Evolutionary conservation across 2,888 invertebrate species (phyloP), one percentile per base, ranked within the genome.

Genomic region (Charanyca ferruginea): DNA sequence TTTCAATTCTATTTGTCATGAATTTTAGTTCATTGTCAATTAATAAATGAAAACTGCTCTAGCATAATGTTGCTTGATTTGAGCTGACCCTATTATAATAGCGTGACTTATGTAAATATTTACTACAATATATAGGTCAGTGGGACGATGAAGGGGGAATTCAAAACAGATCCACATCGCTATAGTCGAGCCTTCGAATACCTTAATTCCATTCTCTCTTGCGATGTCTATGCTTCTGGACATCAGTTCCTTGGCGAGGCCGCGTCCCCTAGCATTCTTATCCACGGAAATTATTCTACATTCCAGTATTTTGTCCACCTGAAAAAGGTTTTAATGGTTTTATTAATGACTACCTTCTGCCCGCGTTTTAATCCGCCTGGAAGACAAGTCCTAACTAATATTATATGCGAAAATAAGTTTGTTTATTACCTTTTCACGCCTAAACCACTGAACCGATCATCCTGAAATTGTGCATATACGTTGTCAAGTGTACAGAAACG

Each of bases 231-330:
- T 96, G 87, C 97, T 97, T 68, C 96, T 96, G 9, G 92, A 92
- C 90, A 98, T 96, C 55, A 98, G 93, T 80, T 97, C 96, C 80
- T 97, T 97, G 2, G 98, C 98, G 65, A 98, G 93, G 0, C 98
- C 98, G 73, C 96, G 96, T 0, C 98, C 98, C 41, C 98, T 96
- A 78, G 96, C 97, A 75, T 93, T 90, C 63, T 96, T 95, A 70
- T 97, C 97, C 23, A 98, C 98, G 9, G 98, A 98, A 44, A 98
- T 96, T 79, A 98, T 98, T 71, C 98, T 96, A 81, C 98, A 96
- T 92, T 98, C 98, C 86, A 98, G 97, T 52, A 98, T 96, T 81
- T 96, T 96, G 22, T 97, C 97, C 51, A 97, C 97, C 73, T 81
- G 61, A 0, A 66, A 73, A 7, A 20, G 0, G 9, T 18, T 44